Evolutionary conservation across 2,113 vertebrate genomes (phyloP), one percentile per base, ranked within the genome.

Genomic region (Hydrolagus affinis): DNA sequence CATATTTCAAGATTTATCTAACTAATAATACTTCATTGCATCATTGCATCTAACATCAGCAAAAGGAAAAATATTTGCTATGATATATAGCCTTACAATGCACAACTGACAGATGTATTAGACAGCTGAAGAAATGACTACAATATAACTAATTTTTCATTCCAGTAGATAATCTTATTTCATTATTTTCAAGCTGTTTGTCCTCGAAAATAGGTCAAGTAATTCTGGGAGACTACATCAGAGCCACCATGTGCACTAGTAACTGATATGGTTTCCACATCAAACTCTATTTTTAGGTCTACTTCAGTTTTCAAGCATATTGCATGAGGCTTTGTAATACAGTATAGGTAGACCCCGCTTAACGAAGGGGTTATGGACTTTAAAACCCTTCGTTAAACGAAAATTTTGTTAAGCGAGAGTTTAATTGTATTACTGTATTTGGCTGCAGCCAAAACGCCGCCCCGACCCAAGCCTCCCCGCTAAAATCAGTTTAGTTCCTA

Each of bases 151-250:
- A 80, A 62, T 80, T 80, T 21, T 8, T 80, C 59, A 80, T 15
- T 80, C 28, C 28, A 80, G 77, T 10, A 64, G 77, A 80, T 80
- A 80, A 80, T 64, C 19, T 12, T 6, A 28, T 62, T 80, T 62
- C 19, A 60, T 80, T 59, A 25, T 4, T 12, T 78, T 78, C 76
- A n/a, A 74, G 72, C 6, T 32, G 60, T 23, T 78, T 80, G n/a
- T 80, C 11, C 28, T 6, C 60, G 56, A 60, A 80, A 28, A 12
- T 80, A 62, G 77, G 59, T 62, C 59, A 80, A 62, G 8, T 80
- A 80, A 80, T 11, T 64, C 25, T 30, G 44, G 1, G 59, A 80
- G n/a, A 62, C 21, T 28, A 14, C 23, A 11, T 25, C 11, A 17
- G n/a, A 80, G n/a, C 7, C 77, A 25, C 2, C 25, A 62, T 28